Evolutionary conservation across 2,797 vertebrate genomes (phyloP).

Genomic region (Sebastes minor): DNA sequence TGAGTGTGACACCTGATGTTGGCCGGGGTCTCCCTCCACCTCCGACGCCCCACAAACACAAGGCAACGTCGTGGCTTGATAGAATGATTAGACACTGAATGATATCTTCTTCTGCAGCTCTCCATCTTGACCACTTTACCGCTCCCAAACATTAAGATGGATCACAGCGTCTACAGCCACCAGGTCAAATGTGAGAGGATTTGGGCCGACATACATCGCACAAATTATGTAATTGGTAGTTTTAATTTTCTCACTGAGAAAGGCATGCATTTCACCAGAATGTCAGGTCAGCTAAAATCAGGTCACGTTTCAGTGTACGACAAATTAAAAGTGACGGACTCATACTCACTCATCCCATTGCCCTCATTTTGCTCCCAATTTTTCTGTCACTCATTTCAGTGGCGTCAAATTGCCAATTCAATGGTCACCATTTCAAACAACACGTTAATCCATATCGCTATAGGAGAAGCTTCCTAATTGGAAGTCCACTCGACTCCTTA

Average conservation of each 20-base stretch:
- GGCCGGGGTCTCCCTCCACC: constrained; percentile 65
- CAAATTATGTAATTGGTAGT: constrained; percentile 36
- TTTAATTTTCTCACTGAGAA: constrained; percentile 1
- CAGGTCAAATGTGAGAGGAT: constrained; percentile 41
- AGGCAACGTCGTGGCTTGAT: constrained; percentile 52
- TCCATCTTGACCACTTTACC: constrained; percentile 61
- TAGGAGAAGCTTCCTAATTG: constrained; percentile 63
- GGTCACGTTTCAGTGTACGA: neutral
- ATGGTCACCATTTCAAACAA: constrained; percentile 51
- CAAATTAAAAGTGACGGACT: constrained; percentile 21
- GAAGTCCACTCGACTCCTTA: constrained; percentile 71
- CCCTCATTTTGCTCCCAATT: constrained; percentile 30
- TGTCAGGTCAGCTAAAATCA: constrained; percentile 5
- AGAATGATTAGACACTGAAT: constrained; percentile 74
- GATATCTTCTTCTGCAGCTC: constrained; percentile 71
- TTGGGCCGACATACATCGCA: neutral
- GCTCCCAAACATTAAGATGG: constrained; percentile 58
- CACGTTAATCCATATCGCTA: constrained; percentile 58
- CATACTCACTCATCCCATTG: constrained; percentile 26
- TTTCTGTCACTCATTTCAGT: constrained; percentile 53
- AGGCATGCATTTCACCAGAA: neutral
- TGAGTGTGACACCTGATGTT: constrained; percentile 76
- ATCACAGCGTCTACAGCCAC: constrained; percentile 31
- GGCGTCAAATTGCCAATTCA: constrained; percentile 44
- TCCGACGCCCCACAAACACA: constrained; percentile 63